These are phyloP conservation scores for Acanthiza pusilla DNA, from an alignment of 2,797 vertebrate genomes.

Conservation along the genomic window DNA sequence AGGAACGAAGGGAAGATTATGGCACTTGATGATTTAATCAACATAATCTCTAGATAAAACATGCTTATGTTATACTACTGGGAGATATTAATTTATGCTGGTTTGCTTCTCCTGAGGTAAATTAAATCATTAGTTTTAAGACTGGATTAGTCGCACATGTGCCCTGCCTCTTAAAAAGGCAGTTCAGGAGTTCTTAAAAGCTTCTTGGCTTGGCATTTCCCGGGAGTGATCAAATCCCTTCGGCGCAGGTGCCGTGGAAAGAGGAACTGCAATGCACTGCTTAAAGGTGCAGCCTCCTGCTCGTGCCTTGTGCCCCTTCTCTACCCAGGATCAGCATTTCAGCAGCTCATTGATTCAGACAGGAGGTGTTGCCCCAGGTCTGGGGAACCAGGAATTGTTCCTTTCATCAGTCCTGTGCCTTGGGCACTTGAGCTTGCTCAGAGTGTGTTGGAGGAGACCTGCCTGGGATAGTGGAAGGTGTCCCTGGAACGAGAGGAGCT, in stretches of 20 bases:
- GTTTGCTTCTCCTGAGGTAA: slow-evolving; percentile 48
- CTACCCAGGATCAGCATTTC: not conserved
- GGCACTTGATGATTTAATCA: slow-evolving; percentile 74
- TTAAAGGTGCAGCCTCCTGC: not conserved
- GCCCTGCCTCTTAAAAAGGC: slow-evolving; percentile 11
- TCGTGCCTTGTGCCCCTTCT: not conserved
- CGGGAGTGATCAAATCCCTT: not conserved
- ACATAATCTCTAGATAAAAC: slow-evolving; percentile 72
- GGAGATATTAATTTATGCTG: slow-evolving; percentile 71
- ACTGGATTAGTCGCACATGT: slow-evolving; percentile 9
- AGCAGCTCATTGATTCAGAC: not conserved
- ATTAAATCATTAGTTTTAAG: slow-evolving; percentile 62
- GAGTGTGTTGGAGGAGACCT: not conserved
- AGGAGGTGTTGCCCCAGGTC: not conserved
- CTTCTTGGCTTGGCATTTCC: not conserved
- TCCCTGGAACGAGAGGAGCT: not conserved
- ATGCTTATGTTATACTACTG: slow-evolving; percentile 51
- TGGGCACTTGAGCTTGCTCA: not conserved
- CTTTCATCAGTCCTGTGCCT: not conserved
- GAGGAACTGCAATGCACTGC: fast-evolving
- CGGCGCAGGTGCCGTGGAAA: not conserved
- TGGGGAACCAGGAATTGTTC: not conserved
- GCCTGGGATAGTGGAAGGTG: not conserved
- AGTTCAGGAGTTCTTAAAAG: not conserved
- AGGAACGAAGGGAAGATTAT: slow-evolving; percentile 42